Base-by-base conservation (phyloP, 1,140 invertebrate genomes). In the Brachionus sp. region DNA sequence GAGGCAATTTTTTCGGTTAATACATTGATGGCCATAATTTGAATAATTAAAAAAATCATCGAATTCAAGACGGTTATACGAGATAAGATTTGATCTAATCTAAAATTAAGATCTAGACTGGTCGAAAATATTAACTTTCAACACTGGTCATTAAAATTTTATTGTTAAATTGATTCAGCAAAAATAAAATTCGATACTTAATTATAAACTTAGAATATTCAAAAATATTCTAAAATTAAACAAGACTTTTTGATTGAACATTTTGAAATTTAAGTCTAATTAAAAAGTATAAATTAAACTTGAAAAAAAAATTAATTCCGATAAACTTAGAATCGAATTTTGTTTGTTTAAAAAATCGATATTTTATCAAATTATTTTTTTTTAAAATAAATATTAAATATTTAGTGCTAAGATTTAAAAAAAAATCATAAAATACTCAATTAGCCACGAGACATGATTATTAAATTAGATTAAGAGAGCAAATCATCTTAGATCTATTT, bases 261-360 rank as follows among this genome's bases (percentile, higher is more conserved):
- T 66, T 66, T 66, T 66, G 64, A 66, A 66, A 35, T 66, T 66
- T 66, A 66, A 66, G 33, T 66, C 64, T 66, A 66, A 66, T 66
- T 35, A 66, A 66, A 66, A 66, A 66, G 13, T 66, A 1, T 2
- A 37, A 66, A 35, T 66, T 23, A 57, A 57, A 57, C 50, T 57
- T 57, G 50, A 19, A 57, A 57, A 29, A 29, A 57, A 57, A 50
- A 50, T 16, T 50, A 50, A 57, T 57, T 57, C 16, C 50, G 9
- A 57, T 57, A 57, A 57, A 57, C 50, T 57, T 57, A 57, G 50
- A 57, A 7, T 57, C 50, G 16, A 57, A 57, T 57, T 66, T 66
- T 66, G 64, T 66, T 66, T 66, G 64, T 66, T 66, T 66, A 33
- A 25, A 66, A 57, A 57, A 57, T 57, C 50, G 50, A 57, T 57